These are phyloP conservation scores for Micromys minutus DNA, from an alignment of 2,113 vertebrate genomes.

Conservation along the genomic window DNA sequence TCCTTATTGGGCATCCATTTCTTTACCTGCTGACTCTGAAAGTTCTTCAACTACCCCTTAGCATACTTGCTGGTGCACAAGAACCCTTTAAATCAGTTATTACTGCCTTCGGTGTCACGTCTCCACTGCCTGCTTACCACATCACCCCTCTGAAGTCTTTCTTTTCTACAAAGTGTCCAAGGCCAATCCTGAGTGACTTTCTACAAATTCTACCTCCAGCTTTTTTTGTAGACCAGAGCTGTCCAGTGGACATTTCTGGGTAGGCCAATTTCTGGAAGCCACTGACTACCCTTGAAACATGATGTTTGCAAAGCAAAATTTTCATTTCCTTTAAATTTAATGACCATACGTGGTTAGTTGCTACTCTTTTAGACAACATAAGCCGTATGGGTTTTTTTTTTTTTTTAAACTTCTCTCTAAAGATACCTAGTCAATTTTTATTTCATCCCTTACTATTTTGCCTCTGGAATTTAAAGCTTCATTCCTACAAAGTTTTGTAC, in stretches of 20 bases:
- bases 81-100: not conserved
- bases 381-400: not conserved
- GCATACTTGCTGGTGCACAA: not conserved
- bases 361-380: not conserved
- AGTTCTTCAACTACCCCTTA: not conserved
- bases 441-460: not conserved
- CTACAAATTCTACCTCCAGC: not conserved
- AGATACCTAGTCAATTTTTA: not conserved
- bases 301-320: not conserved
- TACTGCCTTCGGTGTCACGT: not conserved
- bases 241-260: not conserved
- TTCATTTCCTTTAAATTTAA: slow-evolving; percentile 18
- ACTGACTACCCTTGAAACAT: not conserved
- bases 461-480: not conserved
- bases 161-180: not conserved
- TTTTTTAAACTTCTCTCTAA: not conserved
- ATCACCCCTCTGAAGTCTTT: not conserved
- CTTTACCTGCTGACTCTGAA: not conserved
- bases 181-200: not conserved
- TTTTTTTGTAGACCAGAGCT: not conserved
- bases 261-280: not conserved
- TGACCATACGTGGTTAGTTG: not conserved
- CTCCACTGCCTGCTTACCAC: accelerated
- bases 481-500: not conserved
- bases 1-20: not conserved